Evolutionary conservation across 1,140 invertebrate genomes (phyloP).

Genomic region (Lepidurus arcticus): DNA sequence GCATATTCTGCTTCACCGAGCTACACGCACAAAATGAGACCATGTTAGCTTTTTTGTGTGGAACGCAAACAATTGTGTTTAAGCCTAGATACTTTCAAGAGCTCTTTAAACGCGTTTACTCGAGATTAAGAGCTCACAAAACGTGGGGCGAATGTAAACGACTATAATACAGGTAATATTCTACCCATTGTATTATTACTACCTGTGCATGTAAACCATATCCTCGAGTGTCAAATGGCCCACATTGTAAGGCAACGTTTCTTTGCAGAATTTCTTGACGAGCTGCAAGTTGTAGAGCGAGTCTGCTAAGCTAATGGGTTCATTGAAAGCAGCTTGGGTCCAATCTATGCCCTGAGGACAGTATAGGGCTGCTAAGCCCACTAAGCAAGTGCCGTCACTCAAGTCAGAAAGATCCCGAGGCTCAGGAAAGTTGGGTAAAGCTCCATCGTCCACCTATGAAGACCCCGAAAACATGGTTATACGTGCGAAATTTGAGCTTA

Average conservation of each 20-base stretch:
- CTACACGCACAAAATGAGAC: constrained; percentile 48
- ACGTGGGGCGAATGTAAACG: too few relatives aligned
- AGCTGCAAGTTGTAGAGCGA: constrained; percentile 89
- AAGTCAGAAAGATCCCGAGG: constrained; percentile 65
- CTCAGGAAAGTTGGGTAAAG: constrained; percentile 45
- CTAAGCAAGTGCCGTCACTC: constrained; percentile 85
- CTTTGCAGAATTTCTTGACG: constrained; percentile 77
- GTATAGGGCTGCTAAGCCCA: constrained; percentile 85
- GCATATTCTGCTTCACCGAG: constrained; percentile 85
- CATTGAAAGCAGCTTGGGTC: constrained; percentile 62
- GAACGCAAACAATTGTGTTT: too few relatives aligned
- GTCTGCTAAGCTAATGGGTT: constrained; percentile 64
- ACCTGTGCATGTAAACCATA: constrained; percentile 90
- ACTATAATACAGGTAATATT: too few relatives aligned
- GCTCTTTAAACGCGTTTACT: too few relatives aligned
- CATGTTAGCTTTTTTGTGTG: too few relatives aligned
- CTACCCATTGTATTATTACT: constrained; percentile 37
- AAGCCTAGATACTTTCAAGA: too few relatives aligned
- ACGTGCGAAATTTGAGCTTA: constrained; percentile 43
- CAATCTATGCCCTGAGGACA: constrained; percentile 80
- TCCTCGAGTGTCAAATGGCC: constrained; percentile 96
- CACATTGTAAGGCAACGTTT: constrained; percentile 74
- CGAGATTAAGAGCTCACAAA: too few relatives aligned
- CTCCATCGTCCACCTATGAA: constrained; percentile 24
- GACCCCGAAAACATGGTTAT: constrained; percentile 25